A percentile compares a stretch with the other conserved stretches of the same genome.
Evolutionary conservation across 1,140 invertebrate genomes (phyloP).

Genomic region (Drosophila ambigua): DNA sequence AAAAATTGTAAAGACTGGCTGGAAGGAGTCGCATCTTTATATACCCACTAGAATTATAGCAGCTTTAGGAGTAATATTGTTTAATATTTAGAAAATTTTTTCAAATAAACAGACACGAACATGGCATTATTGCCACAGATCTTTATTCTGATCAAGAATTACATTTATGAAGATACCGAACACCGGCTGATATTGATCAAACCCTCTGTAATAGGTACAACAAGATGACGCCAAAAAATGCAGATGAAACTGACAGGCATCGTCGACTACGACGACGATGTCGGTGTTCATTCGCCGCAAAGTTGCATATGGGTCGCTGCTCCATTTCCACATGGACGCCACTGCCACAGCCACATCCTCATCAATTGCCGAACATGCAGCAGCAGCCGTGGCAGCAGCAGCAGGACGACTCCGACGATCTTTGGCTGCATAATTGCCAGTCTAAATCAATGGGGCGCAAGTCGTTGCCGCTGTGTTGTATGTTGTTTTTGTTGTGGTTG

Average conservation of each 20-base stretch:
- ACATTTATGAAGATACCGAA: not conserved
- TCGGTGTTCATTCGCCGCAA: conserved; percentile 37
- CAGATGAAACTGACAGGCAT: conserved; percentile 76
- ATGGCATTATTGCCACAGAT: no score
- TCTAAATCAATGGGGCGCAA: conserved; percentile 74
- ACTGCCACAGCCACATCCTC: conserved; percentile 43
- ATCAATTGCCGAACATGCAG: conserved; percentile 69
- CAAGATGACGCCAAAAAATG: conserved; percentile 73
- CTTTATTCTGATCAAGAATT: not conserved
- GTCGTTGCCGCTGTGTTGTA: conserved; percentile 48
- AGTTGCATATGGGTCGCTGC: conserved; percentile 74
- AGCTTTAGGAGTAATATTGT: no score
- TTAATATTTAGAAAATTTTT: no score
- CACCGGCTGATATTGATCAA: not conserved
- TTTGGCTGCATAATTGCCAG: conserved; percentile 76
- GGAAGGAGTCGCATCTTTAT: not conserved
- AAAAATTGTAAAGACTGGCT: not conserved
- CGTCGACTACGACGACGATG: conserved; percentile 31
- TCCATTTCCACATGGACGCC: conserved; percentile 68
- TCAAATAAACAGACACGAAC: not conserved
- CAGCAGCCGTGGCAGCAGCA: conserved; percentile 31
- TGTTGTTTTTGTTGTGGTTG: conserved; percentile 29
- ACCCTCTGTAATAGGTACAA: not conserved
- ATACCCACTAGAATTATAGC: no score
- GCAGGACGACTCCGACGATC: conserved; percentile 49